These are phyloP conservation scores for Leptinotarsa juncta DNA, from an alignment of 2,888 invertebrate species.

Conservation along the genomic window DNA sequence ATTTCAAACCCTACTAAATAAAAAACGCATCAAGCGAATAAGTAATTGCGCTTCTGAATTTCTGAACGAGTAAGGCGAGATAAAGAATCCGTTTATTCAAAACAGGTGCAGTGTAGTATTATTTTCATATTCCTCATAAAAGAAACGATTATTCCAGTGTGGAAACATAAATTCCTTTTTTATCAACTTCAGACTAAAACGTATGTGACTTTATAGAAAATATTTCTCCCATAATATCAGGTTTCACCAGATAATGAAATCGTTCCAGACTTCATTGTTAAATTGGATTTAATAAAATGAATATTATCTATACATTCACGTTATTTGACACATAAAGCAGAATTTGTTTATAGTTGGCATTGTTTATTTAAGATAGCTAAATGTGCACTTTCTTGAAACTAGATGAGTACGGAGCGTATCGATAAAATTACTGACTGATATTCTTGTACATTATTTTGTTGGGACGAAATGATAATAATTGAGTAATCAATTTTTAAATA, in stretches of 20 bases:
- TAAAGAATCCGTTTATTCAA: constrained; percentile 39
- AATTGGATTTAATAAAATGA: constrained; percentile 43
- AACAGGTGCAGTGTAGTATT: constrained; percentile 38
- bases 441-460: neutral
- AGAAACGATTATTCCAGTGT: constrained; percentile 42
- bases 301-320: constrained; percentile 41
- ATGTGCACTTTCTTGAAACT: constrained; percentile 35
- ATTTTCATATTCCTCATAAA: constrained; percentile 46
- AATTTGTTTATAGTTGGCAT: constrained; percentile 36
- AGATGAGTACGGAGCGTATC: constrained; percentile 24
- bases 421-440: neutral
- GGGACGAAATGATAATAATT: neutral
- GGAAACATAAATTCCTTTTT: constrained; percentile 45
- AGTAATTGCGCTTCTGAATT: constrained; percentile 26
- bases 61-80: constrained; percentile 32
- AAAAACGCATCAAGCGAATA: neutral
- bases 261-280: constrained; percentile 41
- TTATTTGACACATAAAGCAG: constrained; percentile 35
- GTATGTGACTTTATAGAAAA: constrained; percentile 51
- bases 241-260: constrained; percentile 47
- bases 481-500: no score
- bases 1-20: no score
- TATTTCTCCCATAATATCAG: constrained; percentile 49
- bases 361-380: constrained; percentile 32
- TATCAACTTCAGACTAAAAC: constrained; percentile 35